phyloP scores from a whole-genome alignment of 92 coral and sea anemone species.

The Pocillopora grandis region DNA sequence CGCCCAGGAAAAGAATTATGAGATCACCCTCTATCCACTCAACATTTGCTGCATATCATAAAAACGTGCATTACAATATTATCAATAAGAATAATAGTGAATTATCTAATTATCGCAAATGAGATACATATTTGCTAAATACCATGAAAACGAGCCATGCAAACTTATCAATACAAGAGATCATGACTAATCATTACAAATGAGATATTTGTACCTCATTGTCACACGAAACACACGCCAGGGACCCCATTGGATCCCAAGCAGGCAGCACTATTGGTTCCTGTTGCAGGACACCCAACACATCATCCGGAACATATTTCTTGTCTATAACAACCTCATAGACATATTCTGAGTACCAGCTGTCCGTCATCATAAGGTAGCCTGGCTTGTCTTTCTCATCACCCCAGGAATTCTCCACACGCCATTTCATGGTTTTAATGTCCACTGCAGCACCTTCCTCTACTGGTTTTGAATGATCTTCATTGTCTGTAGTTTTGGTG shows the following conservation, averaged over 20 bases:
- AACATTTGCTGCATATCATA: too few relatives aligned
- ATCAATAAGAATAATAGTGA: too few relatives aligned
- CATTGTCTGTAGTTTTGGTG: too few relatives aligned
- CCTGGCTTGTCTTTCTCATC: conserved; percentile 97
- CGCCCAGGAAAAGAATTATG: too few relatives aligned
- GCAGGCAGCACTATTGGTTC: conserved; percentile 86
- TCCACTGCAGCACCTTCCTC: conserved; percentile 49
- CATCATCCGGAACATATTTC: conserved; percentile 86
- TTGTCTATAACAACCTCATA: conserved; percentile 95
- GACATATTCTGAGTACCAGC: conserved; percentile 94
- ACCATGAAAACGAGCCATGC: too few relatives aligned
- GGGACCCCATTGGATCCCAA: conserved; percentile 99
- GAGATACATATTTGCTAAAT: too few relatives aligned
- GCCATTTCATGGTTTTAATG: conserved; percentile 89
- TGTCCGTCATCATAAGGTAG: conserved; percentile 91
- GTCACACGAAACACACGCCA: conserved; percentile 54
- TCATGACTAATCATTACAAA: conserved; percentile 1
- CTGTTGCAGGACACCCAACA: conserved; percentile 70
- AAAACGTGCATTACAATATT: too few relatives aligned
- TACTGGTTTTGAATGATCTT: neutral
- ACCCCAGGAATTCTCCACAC: conserved; percentile 99
- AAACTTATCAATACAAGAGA: too few relatives aligned
- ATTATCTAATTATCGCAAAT: too few relatives aligned
- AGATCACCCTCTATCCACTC: too few relatives aligned
- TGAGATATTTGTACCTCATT: conserved; percentile 28